Evolutionary conservation across 2,113 vertebrate genomes (phyloP).

Genomic region (Antechinus flavipes): DNA sequence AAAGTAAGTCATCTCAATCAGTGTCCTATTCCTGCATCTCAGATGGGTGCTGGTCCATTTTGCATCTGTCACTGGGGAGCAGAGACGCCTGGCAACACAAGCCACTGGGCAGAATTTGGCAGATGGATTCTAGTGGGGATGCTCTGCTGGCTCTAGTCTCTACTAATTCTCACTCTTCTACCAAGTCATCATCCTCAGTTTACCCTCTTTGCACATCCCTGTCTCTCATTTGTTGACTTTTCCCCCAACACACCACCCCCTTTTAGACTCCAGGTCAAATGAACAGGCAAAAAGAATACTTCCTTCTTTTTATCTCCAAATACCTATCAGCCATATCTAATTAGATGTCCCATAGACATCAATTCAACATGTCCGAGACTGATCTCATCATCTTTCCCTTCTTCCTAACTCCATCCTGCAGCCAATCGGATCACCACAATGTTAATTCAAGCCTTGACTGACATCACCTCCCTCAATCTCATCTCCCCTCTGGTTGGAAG

Average conservation of each 20-base stretch:
- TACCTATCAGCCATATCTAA: not conserved
- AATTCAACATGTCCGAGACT: not conserved
- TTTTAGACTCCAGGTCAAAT: not conserved
- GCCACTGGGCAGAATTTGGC: not conserved
- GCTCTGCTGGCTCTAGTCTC: not conserved
- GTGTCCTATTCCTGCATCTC: not conserved
- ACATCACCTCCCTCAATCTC: not conserved
- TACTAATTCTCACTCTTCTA: not conserved
- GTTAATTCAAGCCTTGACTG: not conserved
- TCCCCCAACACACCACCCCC: not conserved
- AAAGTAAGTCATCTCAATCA: not conserved
- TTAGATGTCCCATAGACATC: not conserved
- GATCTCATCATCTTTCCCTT: not conserved
- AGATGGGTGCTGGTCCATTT: not conserved
- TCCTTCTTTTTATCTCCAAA: too few species aligned
- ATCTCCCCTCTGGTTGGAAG: not conserved
- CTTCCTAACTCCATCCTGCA: not conserved
- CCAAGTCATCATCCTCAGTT: not conserved
- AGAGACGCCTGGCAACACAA: not conserved
- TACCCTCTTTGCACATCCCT: not conserved
- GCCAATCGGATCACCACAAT: not conserved
- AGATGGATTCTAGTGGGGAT: not conserved
- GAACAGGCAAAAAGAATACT: not conserved
- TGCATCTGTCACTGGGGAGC: not conserved
- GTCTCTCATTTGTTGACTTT: not conserved